These are phyloP conservation scores for Ispidina picta DNA, from an alignment of 2,797 vertebrate genomes.

Conservation along the genomic window DNA sequence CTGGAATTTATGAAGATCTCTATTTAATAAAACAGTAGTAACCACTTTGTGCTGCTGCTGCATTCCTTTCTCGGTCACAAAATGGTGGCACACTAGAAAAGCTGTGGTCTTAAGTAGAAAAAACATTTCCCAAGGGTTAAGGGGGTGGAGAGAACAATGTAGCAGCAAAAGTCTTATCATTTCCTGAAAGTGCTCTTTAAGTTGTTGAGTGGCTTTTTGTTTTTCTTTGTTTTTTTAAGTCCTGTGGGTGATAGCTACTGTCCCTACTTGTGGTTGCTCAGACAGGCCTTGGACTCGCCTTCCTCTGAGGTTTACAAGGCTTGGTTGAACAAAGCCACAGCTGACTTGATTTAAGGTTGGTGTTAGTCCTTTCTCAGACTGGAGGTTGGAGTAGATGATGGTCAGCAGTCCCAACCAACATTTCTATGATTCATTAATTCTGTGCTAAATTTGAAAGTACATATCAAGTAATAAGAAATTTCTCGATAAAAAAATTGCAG, in stretches of 20 bases:
- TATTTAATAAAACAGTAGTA: constrained; percentile 55
- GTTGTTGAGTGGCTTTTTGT: neutral
- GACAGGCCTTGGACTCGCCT: neutral
- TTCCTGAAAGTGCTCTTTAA: neutral
- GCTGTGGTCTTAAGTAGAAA: constrained; percentile 19
- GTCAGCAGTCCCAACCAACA: neutral
- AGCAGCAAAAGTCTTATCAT: constrained; percentile 21
- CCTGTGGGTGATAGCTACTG: neutral
- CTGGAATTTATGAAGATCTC: neutral
- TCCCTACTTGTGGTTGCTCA: neutral
- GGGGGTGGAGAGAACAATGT: neutral
- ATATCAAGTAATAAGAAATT: neutral
- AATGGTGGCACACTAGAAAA: constrained; percentile 25
- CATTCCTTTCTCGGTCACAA: constrained; percentile 36
- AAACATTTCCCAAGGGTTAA: neutral
- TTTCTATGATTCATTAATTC: neutral
- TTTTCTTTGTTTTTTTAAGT: neutral
- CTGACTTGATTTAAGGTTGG: neutral
- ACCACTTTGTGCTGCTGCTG: neutral
- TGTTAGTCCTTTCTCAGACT: neutral
- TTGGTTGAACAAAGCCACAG: neutral
- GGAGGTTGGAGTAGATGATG: neutral
- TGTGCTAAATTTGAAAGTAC: neutral
- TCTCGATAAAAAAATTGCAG: neutral
- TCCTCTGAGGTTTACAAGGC: neutral